Percentiles rank a stretch among this genome's conserved stretches.
phyloP scores from a whole-genome alignment of 2,113 vertebrate genomes.

The Uria lomvia region DNA sequence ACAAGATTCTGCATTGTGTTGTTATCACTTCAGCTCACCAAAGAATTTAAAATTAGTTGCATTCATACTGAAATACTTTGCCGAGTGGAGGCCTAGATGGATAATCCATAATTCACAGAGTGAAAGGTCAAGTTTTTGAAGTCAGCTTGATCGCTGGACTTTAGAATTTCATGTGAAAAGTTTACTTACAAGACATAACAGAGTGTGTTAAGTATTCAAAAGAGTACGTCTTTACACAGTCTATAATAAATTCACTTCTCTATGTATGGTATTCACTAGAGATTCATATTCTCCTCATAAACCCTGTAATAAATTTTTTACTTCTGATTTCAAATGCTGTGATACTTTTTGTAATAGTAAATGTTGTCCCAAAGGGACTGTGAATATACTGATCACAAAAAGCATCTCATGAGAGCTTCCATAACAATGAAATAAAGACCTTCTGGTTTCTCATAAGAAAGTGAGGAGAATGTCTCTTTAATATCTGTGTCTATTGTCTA shows the following conservation, averaged over 20 bases:
- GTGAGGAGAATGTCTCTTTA: neutral
- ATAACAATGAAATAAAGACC: neutral
- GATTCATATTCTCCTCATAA: slow-evolving; percentile 63
- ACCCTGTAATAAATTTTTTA: slow-evolving; percentile 66
- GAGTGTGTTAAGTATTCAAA: slow-evolving; percentile 44
- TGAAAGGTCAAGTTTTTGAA: neutral
- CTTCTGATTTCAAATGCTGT: slow-evolving; percentile 65
- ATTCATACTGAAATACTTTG: neutral
- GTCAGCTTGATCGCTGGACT: slow-evolving; percentile 3
- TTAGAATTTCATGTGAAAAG: neutral
- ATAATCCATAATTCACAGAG: neutral
- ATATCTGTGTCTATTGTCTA: neutral
- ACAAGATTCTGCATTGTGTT: neutral
- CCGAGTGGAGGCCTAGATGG: neutral
- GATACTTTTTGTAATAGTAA: slow-evolving; percentile 60
- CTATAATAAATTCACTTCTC: slow-evolving; percentile 67
- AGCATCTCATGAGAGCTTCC: neutral
- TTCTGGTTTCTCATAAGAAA: neutral
- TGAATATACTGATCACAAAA: slow-evolving; percentile 52
- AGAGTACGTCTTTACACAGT: slow-evolving; percentile 34
- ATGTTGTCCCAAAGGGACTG: slow-evolving; percentile 34
- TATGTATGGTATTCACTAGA: slow-evolving; percentile 49
- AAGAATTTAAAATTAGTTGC: neutral
- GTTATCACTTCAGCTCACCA: neutral
- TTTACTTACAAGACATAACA: slow-evolving; percentile 33